These are phyloP conservation scores for Myotis daubentonii DNA, from an alignment of 2,797 vertebrate species.

Conservation along the genomic window DNA sequence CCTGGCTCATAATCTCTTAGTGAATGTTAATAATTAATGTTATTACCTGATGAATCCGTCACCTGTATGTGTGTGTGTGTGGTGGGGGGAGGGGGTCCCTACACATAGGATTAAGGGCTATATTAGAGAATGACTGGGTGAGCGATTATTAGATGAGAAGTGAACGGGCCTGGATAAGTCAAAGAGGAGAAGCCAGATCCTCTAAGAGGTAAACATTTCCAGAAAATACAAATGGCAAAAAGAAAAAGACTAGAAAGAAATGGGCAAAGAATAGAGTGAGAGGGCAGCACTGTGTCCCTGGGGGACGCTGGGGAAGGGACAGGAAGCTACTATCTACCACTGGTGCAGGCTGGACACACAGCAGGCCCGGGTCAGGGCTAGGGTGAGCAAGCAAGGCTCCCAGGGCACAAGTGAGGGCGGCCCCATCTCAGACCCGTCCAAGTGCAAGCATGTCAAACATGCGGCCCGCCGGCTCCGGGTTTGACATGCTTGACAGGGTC, in stretches of 20 bases:
- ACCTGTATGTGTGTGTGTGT: too few relatives aligned
- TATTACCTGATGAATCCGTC: background rate
- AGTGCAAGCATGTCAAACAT: background rate
- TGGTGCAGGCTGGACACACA: background rate
- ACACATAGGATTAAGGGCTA: background rate
- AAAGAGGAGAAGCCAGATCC: background rate
- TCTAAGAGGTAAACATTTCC: background rate
- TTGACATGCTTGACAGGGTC: background rate
- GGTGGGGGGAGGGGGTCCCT: fast-evolving
- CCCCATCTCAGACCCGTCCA: background rate
- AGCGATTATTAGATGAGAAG: background rate
- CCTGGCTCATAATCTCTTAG: conserved; percentile 11
- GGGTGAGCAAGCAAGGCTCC: background rate
- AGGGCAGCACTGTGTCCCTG: background rate
- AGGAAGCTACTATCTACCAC: background rate
- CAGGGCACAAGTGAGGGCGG: background rate
- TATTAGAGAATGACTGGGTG: background rate
- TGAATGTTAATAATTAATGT: conserved; percentile 11
- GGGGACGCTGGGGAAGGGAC: background rate
- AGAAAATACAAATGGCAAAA: background rate
- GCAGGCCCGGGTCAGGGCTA: background rate
- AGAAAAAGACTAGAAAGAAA: background rate
- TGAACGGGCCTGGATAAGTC: background rate
- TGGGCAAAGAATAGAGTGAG: background rate
- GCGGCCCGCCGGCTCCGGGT: too few relatives aligned